Evolutionary conservation across 2,888 invertebrate genomes (phyloP).

Genomic region (Dasysyrphus tricinctus): DNA sequence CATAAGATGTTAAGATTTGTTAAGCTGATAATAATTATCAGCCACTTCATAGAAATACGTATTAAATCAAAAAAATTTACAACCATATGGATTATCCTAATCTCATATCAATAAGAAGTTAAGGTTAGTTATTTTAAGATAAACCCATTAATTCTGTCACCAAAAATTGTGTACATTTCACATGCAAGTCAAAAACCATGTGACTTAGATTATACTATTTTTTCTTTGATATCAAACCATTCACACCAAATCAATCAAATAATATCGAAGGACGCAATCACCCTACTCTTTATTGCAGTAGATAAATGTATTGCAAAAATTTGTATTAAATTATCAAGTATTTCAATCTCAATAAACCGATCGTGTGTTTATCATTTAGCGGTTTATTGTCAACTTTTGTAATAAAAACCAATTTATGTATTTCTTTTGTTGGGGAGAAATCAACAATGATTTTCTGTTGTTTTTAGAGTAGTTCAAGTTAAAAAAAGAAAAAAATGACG

Average conservation of each 20-base stretch:
- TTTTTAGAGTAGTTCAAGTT: not conserved
- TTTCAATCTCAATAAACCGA: conserved; percentile 10
- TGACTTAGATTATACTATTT: conserved; percentile 3
- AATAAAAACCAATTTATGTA: not conserved
- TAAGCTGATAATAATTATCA: not conserved
- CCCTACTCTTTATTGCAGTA: not conserved
- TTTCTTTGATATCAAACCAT: conserved; percentile 4
- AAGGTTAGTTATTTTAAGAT: not conserved
- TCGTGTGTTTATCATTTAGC: conserved; percentile 9
- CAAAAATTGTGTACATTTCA: not conserved
- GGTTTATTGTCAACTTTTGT: conserved; percentile 7
- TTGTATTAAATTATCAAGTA: not conserved
- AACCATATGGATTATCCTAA: not conserved
- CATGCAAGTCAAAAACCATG: not conserved
- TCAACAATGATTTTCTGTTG: not conserved
- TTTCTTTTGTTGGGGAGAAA: not conserved
- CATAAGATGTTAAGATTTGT: not conserved
- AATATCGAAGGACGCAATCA: not conserved
- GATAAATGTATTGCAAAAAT: not conserved
- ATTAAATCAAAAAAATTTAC: not conserved
- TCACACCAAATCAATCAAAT: conserved; percentile 15
- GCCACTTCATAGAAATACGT: not conserved
- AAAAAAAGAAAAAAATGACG: conserved; percentile 3
- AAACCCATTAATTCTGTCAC: not conserved
- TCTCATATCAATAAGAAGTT: not conserved